Evolutionary conservation across 2,888 invertebrate species (phyloP).

Genomic region (Spodoptera littoralis): DNA sequence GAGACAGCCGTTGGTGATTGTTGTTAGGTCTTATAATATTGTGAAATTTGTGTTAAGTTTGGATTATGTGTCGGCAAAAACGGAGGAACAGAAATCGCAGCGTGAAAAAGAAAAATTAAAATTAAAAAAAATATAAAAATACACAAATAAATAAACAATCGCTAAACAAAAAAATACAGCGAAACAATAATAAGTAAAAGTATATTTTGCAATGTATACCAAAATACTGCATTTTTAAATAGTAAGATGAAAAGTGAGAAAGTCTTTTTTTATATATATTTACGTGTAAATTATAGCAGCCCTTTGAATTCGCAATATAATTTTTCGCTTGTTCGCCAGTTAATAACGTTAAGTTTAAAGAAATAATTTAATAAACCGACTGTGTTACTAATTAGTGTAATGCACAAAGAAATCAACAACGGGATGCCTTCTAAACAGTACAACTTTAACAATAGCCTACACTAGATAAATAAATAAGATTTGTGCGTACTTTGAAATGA

Average conservation of each 20-base stretch:
- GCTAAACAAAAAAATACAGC: conserved; percentile 65
- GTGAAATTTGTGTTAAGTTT: conserved; percentile 80
- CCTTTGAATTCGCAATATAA: conserved; percentile 69
- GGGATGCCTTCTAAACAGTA: conserved; percentile 88
- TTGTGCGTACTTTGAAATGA: conserved; percentile 68
- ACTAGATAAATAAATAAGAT: conserved; percentile 79
- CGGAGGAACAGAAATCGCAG: conserved; percentile 61
- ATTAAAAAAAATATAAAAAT: conserved; percentile 48
- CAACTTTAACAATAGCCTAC: conserved; percentile 87
- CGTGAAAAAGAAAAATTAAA: conserved; percentile 58
- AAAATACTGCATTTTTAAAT: conserved; percentile 88
- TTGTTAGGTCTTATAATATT: conserved; percentile 76
- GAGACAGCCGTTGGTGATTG: conserved; percentile 81
- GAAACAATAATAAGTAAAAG: conserved; percentile 74
- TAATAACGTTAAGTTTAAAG: conserved; percentile 76
- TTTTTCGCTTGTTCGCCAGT: conserved; percentile 82
- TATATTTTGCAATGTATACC: conserved; percentile 87
- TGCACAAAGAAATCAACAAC: conserved; percentile 82
- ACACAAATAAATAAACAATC: conserved; percentile 37
- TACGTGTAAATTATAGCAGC: conserved; percentile 64
- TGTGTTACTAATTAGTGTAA: conserved; percentile 86
- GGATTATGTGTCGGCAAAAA: conserved; percentile 85
- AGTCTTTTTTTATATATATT: conserved; percentile 65
- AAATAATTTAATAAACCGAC: conserved; percentile 76
- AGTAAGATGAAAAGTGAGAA: conserved; percentile 84